These are phyloP conservation scores for Amitus sp. DNA, from an alignment of 2,888 invertebrate genomes.

Conservation along the genomic window DNA sequence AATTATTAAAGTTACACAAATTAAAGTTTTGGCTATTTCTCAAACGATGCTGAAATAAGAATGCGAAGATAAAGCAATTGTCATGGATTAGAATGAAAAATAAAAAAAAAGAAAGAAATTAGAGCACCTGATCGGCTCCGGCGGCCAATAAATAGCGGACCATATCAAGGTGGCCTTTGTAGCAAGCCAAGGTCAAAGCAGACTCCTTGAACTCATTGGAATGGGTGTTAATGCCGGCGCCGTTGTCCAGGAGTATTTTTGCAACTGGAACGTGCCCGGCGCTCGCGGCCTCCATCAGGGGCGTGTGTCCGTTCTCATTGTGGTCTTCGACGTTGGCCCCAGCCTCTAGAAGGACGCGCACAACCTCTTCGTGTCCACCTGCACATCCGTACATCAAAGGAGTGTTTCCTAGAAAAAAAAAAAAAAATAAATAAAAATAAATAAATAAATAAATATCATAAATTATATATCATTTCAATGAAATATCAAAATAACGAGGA, in stretches of 20 bases:
- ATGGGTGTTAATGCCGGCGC: constrained; percentile 98
- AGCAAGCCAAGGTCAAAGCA: constrained; percentile 94
- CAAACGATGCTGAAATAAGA: no score
- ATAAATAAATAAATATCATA: no score
- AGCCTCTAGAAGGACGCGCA: constrained; percentile 85
- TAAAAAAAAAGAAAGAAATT: not conserved
- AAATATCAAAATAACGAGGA: no score
- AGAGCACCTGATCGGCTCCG: constrained; percentile 81
- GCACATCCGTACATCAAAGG: constrained; percentile 97
- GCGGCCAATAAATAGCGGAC: constrained; percentile 95
- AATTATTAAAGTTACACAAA: constrained; percentile 3
- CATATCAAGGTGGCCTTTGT: constrained; percentile 97
- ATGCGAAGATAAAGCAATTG: no score
- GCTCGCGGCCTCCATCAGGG: constrained; percentile 98
- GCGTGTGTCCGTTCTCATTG: constrained; percentile 99
- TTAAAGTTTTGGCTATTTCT: no score
- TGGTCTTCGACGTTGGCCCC: constrained; percentile 97
- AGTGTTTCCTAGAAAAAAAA: constrained; percentile 80
- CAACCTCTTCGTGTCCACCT: constrained; percentile 93
- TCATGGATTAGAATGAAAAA: not conserved
- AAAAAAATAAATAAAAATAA: no score
- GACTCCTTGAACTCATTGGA: constrained; percentile 99
- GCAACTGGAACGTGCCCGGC: constrained; percentile 95
- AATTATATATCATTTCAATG: no score
- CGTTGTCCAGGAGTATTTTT: constrained; percentile 89